Evolutionary conservation across 37 sponge, comb jelly and placozoan genomes (phyloP).

Genomic region (Eunapius fragilis): DNA sequence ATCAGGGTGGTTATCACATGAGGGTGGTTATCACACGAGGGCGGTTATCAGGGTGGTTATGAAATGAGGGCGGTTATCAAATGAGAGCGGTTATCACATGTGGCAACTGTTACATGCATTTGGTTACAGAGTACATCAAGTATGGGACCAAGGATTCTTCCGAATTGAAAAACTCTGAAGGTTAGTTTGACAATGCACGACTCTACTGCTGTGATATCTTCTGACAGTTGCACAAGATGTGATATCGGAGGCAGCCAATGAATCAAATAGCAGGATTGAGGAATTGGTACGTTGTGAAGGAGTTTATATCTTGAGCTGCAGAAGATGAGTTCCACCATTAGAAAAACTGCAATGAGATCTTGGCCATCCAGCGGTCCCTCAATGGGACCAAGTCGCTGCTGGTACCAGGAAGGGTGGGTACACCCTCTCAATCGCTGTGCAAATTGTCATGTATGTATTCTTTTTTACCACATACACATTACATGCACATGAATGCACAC

Average conservation of each 20-base stretch:
- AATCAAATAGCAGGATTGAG: neutral
- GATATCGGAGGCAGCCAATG: neutral
- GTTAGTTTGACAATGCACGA: neutral
- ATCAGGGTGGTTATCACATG: too few relatives aligned
- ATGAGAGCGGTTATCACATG: too few relatives aligned
- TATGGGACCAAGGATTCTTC: neutral
- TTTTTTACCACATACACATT: too few relatives aligned
- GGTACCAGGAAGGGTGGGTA: constrained; percentile 16
- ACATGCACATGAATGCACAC: neutral
- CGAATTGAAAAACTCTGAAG: neutral
- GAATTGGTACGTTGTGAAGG: neutral
- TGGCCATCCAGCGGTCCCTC: constrained; percentile 69
- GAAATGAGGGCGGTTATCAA: too few relatives aligned
- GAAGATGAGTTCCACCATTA: neutral
- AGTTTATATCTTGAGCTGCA: neutral
- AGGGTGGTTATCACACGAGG: too few relatives aligned
- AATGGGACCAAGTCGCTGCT: constrained; percentile 51
- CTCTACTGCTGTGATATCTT: too few relatives aligned
- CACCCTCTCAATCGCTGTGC: neutral
- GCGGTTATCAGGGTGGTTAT: too few relatives aligned
- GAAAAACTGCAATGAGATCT: constrained; percentile 75
- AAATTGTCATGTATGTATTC: too few relatives aligned
- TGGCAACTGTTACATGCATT: too few relatives aligned
- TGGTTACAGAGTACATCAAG: constrained; percentile 8
- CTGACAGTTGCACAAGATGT: neutral